These are phyloP conservation scores for Fragum whitleyi DNA, from an alignment of 2,888 invertebrate genomes.

Conservation along the genomic window DNA sequence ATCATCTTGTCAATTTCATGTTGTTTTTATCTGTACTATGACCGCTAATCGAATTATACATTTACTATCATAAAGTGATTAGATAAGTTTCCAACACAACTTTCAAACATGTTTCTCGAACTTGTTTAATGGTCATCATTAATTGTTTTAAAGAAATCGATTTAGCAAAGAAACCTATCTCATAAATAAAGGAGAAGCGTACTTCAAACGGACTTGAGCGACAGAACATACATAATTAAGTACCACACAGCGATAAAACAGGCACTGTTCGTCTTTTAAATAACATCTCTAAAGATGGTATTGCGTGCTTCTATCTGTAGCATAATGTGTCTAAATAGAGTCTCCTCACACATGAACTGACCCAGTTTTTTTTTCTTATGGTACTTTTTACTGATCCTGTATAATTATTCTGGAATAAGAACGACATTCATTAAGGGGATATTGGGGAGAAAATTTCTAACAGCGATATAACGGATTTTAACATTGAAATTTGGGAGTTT, in stretches of 20 bases:
- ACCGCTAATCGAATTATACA: no score
- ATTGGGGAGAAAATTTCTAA: no score
- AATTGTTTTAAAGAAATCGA: not conserved
- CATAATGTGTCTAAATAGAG: not conserved
- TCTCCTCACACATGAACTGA: not conserved
- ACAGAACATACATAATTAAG: conserved; percentile 4
- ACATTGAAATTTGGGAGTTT: no score
- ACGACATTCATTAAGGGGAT: no score
- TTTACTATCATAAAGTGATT: no score
- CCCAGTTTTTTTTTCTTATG: not conserved
- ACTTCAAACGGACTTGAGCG: not conserved
- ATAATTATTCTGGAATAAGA: no score
- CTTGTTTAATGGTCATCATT: not conserved
- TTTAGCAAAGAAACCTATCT: not conserved
- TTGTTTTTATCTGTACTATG: no score
- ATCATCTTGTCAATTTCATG: no score
- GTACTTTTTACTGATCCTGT: no score
- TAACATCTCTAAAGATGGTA: not conserved
- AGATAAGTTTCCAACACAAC: no score
- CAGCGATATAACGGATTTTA: no score
- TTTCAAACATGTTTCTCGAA: no score
- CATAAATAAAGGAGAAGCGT: conserved; percentile 4
- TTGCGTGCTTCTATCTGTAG: not conserved
- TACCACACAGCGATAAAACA: not conserved
- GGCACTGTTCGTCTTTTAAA: conserved; percentile 1